A percentile compares a stretch with the other conserved stretches of the same genome.
phyloP scores from a whole-genome alignment of 2,888 invertebrate genomes.

The Choreutis nemorana region DNA sequence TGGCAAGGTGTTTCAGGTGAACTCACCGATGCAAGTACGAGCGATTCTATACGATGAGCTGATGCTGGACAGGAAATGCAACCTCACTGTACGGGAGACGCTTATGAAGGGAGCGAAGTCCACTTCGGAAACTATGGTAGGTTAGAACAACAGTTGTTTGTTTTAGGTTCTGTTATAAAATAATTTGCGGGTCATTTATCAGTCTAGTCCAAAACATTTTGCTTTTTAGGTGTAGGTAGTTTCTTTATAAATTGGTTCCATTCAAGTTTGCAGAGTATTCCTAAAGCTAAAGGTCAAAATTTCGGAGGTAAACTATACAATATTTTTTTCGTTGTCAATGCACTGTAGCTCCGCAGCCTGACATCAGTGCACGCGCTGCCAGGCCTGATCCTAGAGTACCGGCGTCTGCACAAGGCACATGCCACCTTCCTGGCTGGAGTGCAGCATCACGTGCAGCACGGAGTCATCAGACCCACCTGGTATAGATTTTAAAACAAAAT shows the following conservation, averaged over 20 bases:
- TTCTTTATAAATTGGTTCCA: no score
- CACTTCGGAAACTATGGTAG: slow-evolving; percentile 51
- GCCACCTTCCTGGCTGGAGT: slow-evolving; percentile 52
- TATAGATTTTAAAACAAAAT: no score
- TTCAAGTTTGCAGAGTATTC: no score
- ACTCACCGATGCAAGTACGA: slow-evolving; percentile 45
- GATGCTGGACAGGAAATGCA: slow-evolving; percentile 36
- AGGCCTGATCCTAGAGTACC: slow-evolving; percentile 45
- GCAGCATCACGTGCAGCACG: slow-evolving; percentile 34
- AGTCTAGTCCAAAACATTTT: no score
- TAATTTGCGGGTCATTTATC: no score
- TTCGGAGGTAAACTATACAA: no score
- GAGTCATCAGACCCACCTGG: slow-evolving; percentile 46
- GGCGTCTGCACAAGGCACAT: slow-evolving; percentile 52
- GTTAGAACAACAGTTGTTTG: no score
- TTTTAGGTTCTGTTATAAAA: background rate
- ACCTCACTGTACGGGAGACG: slow-evolving; percentile 41
- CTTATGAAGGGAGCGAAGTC: slow-evolving; percentile 39
- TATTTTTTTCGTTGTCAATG: no score
- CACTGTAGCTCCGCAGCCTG: slow-evolving; percentile 49
- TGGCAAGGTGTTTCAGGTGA: slow-evolving; percentile 43
- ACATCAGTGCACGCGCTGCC: slow-evolving; percentile 43
- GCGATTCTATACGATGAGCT: slow-evolving; percentile 51
- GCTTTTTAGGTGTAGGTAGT: no score
- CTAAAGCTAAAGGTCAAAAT: no score